Conservation (phyloP, 2,888 invertebrate genomes). For the Calliopum simillimum region DNA sequence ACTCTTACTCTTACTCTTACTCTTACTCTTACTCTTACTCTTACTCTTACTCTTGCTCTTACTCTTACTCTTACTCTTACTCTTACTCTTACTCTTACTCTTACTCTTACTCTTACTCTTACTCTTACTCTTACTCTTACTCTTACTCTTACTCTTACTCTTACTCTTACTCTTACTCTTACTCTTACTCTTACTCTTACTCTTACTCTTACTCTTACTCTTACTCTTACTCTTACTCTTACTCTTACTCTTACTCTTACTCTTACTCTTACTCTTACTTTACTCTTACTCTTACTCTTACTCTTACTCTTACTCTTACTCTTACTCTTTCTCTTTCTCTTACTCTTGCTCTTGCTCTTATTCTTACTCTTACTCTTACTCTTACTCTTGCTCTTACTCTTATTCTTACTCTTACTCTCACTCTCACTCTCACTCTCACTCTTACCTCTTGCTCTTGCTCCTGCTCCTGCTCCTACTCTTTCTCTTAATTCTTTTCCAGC, state of each 20-base stretch:
- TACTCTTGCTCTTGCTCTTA: no score
- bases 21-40: background rate
- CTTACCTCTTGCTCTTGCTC: no score
- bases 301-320: no score
- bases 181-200: background rate
- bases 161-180: background rate
- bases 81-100: background rate
- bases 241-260: background rate
- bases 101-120: background rate
- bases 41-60: background rate
- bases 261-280: background rate
- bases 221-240: constrained; percentile 2
- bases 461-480: no score
- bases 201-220: background rate
- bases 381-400: no score
- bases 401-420: no score
- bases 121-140: background rate
- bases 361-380: no score
- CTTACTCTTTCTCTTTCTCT: no score
- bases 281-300: no score
- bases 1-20: constrained; percentile 2
- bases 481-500: no score
- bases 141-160: background rate
- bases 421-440: no score
- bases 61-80: background rate